Base-by-base conservation (phyloP, 2,797 vertebrate species). In the Peromyscus melanophrys region DNA sequence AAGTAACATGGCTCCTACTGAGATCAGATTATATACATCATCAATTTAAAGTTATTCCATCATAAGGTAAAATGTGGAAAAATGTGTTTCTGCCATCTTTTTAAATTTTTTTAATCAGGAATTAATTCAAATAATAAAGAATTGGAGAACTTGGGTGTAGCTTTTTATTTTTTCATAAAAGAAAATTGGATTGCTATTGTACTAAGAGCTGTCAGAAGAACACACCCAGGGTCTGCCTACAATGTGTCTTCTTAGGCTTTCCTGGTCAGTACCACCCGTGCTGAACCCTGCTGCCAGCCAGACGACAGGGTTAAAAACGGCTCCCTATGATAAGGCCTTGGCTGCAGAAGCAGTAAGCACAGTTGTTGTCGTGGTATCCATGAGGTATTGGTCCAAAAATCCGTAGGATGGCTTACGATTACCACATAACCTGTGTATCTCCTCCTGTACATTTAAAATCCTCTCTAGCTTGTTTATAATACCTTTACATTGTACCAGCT, bases 11-110 rank as follows among this genome's bases (percentile, higher is more conserved):
- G 7, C 23, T 92, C 19, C 59, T 83, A 73, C 82, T 95, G 37
- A 92, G 34, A 37, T 81, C 31, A 75, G 57, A 93, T 94, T 78
- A 27, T 55, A 81, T 92, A 10, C 80, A 80, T 90, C 87, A 80
- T 95, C 88, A 80, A 23, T 69, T 96, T 97, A 80, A 97, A 95
- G 78, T 76, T 88, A 92, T 65, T 95, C 25, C 25, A 69, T 92
- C 89, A 77, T 94, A 46, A 92, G 59, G 27, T 97, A 84, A 86
- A 90, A 82, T 95, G 73, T 92, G 31, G 69, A 23, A 90, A 97
- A 88, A 75, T 84, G 81, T 67, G 81, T 67, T 86, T 89, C 31
- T 52, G 31, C 25, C 37, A 31, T 46, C 19, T 91, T 0, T 95
- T 94, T 81, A 31, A 37, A 11, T 71, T 69, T 94, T 97, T 93